Conservation (phyloP, 2,113 vertebrate genomes). For the Passer domesticus region DNA sequence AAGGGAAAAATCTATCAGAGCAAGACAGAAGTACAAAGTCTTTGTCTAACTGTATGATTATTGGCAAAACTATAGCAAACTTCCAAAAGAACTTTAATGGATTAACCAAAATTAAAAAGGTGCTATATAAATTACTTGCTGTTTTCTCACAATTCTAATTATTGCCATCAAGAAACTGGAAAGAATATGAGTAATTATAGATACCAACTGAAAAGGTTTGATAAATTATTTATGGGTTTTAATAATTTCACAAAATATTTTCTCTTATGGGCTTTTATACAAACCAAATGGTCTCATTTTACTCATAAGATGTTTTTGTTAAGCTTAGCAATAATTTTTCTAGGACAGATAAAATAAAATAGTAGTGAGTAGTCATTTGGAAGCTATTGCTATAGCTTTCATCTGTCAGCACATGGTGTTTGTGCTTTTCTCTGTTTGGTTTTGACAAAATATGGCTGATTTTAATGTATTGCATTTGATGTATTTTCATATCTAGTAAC, state of each 20-base stretch:
- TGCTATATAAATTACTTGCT: not conserved
- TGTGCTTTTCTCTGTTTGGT: not conserved
- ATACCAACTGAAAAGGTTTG: not conserved
- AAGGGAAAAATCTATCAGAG: not conserved
- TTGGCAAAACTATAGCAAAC: not conserved
- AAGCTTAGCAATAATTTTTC: not conserved
- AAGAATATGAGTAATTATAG: not conserved
- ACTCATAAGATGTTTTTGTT: not conserved
- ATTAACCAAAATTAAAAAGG: not conserved
- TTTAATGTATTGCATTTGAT: not conserved
- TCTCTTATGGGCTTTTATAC: not conserved
- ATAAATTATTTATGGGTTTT: not conserved
- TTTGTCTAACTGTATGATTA: not conserved
- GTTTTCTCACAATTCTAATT: not conserved
- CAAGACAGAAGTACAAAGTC: not conserved
- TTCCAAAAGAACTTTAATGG: not conserved
- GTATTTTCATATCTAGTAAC: not conserved
- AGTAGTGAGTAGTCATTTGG: not conserved
- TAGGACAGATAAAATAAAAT: not conserved
- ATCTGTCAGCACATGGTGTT: not conserved
- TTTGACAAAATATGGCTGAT: not conserved
- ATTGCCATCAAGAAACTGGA: not conserved
- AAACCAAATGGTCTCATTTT: not conserved
- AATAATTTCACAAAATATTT: not conserved
- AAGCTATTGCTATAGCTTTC: not conserved